Conservation (phyloP, 2,113 vertebrate species). For the Eira barbara region DNA sequence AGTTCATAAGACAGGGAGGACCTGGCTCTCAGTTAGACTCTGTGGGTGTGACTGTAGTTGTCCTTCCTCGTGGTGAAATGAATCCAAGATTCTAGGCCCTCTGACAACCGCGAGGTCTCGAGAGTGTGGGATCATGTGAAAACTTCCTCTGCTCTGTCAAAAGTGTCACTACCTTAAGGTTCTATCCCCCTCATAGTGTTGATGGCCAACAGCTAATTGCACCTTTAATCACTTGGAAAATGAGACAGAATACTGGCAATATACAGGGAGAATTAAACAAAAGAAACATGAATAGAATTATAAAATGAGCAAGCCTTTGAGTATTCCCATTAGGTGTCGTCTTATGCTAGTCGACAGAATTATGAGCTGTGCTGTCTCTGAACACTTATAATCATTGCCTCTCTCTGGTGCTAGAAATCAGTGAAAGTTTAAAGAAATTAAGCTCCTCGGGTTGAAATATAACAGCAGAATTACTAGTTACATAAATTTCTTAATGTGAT, state of each 20-base stretch:
- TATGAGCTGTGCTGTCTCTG: background rate
- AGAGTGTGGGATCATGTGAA: background rate
- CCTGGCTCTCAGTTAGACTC: background rate
- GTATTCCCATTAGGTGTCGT: background rate
- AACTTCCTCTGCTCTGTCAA: background rate
- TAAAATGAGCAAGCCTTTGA: background rate
- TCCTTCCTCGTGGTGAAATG: background rate
- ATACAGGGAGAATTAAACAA: conserved; percentile 40
- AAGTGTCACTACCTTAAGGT: background rate
- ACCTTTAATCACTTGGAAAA: conserved; percentile 15
- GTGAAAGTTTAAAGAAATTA: background rate
- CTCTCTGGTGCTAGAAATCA: background rate
- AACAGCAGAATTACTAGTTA: background rate
- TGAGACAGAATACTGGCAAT: background rate
- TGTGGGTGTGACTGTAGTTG: background rate
- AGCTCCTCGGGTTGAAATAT: background rate
- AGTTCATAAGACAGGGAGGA: background rate
- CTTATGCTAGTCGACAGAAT: background rate
- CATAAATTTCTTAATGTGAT: background rate
- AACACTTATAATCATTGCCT: background rate
- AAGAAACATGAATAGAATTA: background rate
- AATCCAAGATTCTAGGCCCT: background rate
- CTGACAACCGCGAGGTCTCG: fast-evolving
- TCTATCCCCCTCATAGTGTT: background rate
- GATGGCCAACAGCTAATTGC: background rate